Base-by-base conservation (phyloP, 2,888 invertebrate genomes). In the Aphodius granarius region DNA sequence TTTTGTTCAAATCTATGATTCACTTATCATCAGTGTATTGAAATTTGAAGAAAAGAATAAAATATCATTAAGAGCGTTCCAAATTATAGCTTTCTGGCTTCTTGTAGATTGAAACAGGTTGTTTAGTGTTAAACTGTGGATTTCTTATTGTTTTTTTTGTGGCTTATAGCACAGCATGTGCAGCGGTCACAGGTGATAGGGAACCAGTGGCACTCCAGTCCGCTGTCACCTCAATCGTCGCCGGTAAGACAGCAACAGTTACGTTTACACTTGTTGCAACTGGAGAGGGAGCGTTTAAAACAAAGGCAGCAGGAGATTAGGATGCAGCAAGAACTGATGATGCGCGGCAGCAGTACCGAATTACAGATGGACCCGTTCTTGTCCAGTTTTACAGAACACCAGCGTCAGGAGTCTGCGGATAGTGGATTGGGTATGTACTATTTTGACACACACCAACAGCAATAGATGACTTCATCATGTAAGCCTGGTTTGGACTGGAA, bases 341-440 rank as follows among this genome's bases (percentile, higher is more conserved):
- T 93, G 83, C 89, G 93, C 80, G 93, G 88, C 66, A 90, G 90
- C 75, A 91, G 89, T 80, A 91, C 91, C 15, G 92, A 93, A 78
- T 88, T 92, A 78, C 91, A 92, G 0, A 88, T 93, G 88, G 95
- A 95, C 87, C 95, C 95, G 77, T 95, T 95, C 88, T 88, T 95
- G 79, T 94, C 94, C 2, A 93, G 94, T 72, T 89, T 94, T 82
- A 92, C 93, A 74, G 97, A 97, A 84, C 98, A 98, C 88, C 94
- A 96, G 82, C 91, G 97, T 79, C 97, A 98, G 87, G 97, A 97
- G 88, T 97, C 97, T 13, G 96, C 96, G 13, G 97, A 98, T 87
- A 97, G 96, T 87, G 98, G 98, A 73, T 90, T 97, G 78, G 97
- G 97, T 86, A 82, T 82, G 83, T 79, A 71, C 74, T 76, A 75